Percentiles rank a stretch among this genome's conserved stretches.
These are phyloP conservation scores for Syndactyla subalaris DNA, from an alignment of 2,797 vertebrate genomes.

Conservation along the genomic window DNA sequence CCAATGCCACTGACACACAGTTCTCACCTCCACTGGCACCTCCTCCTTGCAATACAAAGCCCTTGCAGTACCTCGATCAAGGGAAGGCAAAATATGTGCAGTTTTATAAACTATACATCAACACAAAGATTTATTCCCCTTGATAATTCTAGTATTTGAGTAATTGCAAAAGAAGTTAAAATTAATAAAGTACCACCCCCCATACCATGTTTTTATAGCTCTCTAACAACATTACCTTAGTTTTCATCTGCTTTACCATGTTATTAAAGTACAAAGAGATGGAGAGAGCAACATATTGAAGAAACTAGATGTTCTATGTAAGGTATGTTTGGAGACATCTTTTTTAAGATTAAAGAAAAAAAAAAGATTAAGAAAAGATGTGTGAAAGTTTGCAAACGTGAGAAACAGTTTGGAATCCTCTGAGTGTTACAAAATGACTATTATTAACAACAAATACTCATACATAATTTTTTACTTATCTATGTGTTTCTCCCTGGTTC, in stretches of 20 bases:
- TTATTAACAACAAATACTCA: background rate
- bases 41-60: background rate
- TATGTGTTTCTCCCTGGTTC: background rate
- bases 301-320: background rate
- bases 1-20: background rate
- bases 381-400: background rate
- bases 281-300: background rate
- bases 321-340: background rate
- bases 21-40: background rate
- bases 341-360: background rate
- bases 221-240: background rate
- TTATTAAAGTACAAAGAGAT: background rate
- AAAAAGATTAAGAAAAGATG: background rate
- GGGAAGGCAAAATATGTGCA: background rate
- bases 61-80: background rate
- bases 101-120: background rate
- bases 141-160: background rate
- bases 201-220: background rate
- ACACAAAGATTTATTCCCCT: background rate
- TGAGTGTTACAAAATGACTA: background rate
- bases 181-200: background rate
- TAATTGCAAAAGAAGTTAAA: background rate
- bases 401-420: background rate
- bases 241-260: background rate
- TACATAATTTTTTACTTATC: background rate